Percentiles rank a stretch among this genome's conserved stretches.
These are phyloP conservation scores for Eupithecia subfuscata DNA, from an alignment of 2,888 invertebrate species.

Conservation along the genomic window DNA sequence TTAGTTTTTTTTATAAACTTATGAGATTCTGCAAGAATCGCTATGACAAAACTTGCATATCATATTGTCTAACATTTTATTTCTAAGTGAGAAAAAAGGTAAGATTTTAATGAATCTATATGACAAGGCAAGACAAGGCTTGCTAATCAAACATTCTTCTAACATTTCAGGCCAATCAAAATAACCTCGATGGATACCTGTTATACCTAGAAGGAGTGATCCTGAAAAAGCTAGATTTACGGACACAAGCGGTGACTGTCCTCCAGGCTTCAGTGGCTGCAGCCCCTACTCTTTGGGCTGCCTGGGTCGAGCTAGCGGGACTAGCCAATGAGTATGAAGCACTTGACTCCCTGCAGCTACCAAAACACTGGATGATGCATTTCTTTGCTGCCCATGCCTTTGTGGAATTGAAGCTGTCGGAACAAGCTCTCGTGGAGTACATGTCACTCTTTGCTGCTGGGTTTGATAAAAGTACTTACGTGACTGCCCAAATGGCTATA, in stretches of 20 bases:
- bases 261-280: constrained; percentile 91
- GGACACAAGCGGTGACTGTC: constrained; percentile 89
- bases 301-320: constrained; percentile 96
- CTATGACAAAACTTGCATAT: neutral
- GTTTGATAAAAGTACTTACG: constrained; percentile 93
- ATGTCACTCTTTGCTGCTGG: constrained; percentile 90
- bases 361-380: constrained; percentile 97
- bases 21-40: neutral
- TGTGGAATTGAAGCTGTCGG: constrained; percentile 94
- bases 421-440: constrained; percentile 94
- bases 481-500: constrained; percentile 96
- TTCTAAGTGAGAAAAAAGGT: too few species aligned
- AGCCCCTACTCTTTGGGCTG: constrained; percentile 96
- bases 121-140: neutral
- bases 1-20: too few species aligned
- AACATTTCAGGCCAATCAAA: constrained; percentile 81
- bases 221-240: constrained; percentile 92
- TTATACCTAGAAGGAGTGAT: constrained; percentile 96
- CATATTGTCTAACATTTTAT: too few species aligned
- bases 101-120: too few species aligned
- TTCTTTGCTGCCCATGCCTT: constrained; percentile 96
- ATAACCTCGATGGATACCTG: constrained; percentile 93
- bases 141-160: neutral
- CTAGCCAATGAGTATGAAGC: constrained; percentile 93
- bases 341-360: constrained; percentile 86